Base-by-base conservation (phyloP, 2,113 vertebrate species). In the Quiscalus mexicanus region DNA sequence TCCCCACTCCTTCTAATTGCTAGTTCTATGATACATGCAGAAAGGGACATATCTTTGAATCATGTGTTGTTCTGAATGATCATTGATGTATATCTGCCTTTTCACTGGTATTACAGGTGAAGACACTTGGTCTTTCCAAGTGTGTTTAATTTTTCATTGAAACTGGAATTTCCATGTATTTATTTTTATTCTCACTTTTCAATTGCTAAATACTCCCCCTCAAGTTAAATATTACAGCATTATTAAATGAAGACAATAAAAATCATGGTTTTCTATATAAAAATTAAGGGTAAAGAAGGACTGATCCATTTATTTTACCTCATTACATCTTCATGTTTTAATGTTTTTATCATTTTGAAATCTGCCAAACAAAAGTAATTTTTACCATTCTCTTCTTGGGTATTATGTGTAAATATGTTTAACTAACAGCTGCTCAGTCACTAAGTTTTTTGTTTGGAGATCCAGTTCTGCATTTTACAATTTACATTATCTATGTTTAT, bases 81-180 rank as follows among this genome's bases (percentile, higher is more conserved):
- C 0, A 0, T 13, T 62, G 10, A n/a, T 0, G 2, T 39, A 17
- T 25, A 3, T 24, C 50, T 67, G 4, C 11, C 9, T 64, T 94
- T 84, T 89, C 50, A 49, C 9, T 22, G 4, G 5, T 62, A 47
- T 37, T 62, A n/a, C 6, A 75, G 30, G 18, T 58, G 63, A 87
- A 67, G 23, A 73, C 8, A 3, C 24, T 49, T 49, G 39, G 2
- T 47, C 21, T 39, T 84, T 77, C 21, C 14, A 52, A 58, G 45
- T 11, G 5, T 25, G 14, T 53, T 74, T 65, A 35, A 45, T 35
- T 84, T 69, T 19, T 81, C 23, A 25, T 20, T 56, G 24, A 47
- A 85, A 56, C 3, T 52, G 64, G 28, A 62, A 1, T 79, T 82
- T 16, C 11, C 25, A 35, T 50, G 5, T 65, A 42, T 6, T 63